Evolutionary conservation across 2,113 vertebrate species (phyloP).

Genomic region (Rhinopomastus cyanomelas): DNA sequence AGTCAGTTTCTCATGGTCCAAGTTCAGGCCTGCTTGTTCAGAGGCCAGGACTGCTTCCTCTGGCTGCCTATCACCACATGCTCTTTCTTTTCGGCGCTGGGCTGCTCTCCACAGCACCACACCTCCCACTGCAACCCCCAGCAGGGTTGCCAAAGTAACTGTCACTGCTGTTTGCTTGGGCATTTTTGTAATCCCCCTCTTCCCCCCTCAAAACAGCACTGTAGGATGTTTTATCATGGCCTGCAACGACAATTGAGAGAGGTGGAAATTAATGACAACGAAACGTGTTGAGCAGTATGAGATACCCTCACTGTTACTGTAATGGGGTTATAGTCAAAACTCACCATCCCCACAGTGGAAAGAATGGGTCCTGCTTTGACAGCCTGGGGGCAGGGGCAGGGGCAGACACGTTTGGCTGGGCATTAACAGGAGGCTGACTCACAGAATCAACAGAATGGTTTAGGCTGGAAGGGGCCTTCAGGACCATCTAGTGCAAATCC

Average conservation of each 20-base stretch:
- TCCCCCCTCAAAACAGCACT: constrained; percentile 15
- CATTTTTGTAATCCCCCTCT: constrained; percentile 73
- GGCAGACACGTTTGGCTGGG: not conserved
- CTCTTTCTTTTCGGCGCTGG: constrained; percentile 61
- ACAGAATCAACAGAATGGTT: no score
- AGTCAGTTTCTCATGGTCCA: constrained; percentile 54
- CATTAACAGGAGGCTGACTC: not conserved
- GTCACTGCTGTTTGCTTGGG: constrained; percentile 79
- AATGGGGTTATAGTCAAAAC: not conserved
- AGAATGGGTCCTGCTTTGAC: not conserved
- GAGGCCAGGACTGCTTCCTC: not conserved
- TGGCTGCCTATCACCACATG: not conserved
- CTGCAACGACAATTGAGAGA: constrained; percentile 62
- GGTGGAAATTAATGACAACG: not conserved
- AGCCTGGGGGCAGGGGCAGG: no score
- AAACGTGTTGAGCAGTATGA: not conserved
- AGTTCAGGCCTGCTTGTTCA: constrained; percentile 3
- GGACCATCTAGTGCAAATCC: no score
- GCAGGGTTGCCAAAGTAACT: constrained; percentile 79
- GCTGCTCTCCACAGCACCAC: constrained; percentile 85
- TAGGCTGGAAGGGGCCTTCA: no score
- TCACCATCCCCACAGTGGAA: not conserved
- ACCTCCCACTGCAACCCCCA: constrained; percentile 84
- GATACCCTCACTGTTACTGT: not conserved
- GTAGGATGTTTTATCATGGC: not conserved